Conservation (phyloP, 2,888 invertebrate species). For the Sialis fuliginosa region DNA sequence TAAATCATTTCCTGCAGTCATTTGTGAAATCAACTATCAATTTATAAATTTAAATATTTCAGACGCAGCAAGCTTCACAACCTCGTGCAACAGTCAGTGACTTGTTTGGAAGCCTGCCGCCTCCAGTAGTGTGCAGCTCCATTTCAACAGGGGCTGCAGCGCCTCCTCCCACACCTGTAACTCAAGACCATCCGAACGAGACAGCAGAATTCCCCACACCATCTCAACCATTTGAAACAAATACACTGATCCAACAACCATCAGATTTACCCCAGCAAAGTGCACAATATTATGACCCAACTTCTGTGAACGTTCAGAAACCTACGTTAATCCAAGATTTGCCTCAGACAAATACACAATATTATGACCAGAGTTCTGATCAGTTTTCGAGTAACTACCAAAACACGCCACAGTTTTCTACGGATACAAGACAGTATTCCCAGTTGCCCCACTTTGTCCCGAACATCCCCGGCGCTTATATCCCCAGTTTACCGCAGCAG, state of each 20-base stretch:
- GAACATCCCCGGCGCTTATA: not conserved
- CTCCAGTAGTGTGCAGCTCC: not conserved
- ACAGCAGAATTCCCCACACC: not conserved
- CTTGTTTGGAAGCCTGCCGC: conserved; percentile 5
- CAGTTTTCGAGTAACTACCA: not conserved
- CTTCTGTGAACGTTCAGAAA: no score
- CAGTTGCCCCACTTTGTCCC: not conserved
- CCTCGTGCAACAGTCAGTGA: conserved; percentile 5
- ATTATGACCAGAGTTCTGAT: not conserved
- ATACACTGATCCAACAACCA: not conserved
- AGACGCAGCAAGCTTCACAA: not conserved
- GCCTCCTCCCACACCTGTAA: not conserved
- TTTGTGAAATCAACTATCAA: no score
- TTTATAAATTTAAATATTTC: no score
- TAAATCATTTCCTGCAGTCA: no score
- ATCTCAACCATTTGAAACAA: not conserved
- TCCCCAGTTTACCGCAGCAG: not conserved
- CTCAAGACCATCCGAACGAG: not conserved
- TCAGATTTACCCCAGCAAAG: not conserved
- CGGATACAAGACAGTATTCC: not conserved
- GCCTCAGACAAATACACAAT: not conserved
- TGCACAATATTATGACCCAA: not conserved
- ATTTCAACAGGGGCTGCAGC: not conserved
- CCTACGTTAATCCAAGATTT: no score
- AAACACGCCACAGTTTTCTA: not conserved